Evolutionary conservation across 2,113 vertebrate species (phyloP).

Genomic region (Vidua macroura): DNA sequence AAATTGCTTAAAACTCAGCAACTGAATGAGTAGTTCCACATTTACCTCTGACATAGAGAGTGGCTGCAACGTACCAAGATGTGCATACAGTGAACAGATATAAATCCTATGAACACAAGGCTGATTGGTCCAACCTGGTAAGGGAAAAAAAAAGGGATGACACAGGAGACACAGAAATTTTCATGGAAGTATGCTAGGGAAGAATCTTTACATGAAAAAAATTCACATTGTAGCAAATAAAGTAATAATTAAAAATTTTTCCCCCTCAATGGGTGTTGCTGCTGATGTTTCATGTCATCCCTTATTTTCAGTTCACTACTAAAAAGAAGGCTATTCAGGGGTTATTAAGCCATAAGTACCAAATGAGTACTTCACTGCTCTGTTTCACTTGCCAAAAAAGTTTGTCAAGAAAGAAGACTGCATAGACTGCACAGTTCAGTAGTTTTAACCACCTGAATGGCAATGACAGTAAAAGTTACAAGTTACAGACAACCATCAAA

Average conservation of each 20-base stretch:
- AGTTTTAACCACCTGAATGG: neutral
- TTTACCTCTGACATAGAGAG: conserved; percentile 85
- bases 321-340: neutral
- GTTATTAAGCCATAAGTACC: neutral
- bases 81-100: conserved; percentile 90
- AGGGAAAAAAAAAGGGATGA: neutral
- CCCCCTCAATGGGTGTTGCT: neutral
- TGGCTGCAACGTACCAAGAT: conserved; percentile 89
- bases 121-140: conserved; percentile 83
- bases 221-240: neutral
- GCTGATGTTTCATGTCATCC: neutral
- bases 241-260: neutral
- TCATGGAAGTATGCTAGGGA: neutral
- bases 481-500: neutral
- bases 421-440: neutral
- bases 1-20: neutral
- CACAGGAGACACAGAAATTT: neutral
- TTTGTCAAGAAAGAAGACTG: neutral
- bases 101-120: conserved; percentile 83
- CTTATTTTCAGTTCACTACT: neutral
- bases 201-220: neutral
- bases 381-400: neutral
- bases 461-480: neutral
- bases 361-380: neutral
- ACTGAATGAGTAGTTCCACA: conserved; percentile 56